These are phyloP conservation scores for Cyprinodon variegatus DNA, from an alignment of 2,113 vertebrate genomes.

Conservation along the genomic window DNA sequence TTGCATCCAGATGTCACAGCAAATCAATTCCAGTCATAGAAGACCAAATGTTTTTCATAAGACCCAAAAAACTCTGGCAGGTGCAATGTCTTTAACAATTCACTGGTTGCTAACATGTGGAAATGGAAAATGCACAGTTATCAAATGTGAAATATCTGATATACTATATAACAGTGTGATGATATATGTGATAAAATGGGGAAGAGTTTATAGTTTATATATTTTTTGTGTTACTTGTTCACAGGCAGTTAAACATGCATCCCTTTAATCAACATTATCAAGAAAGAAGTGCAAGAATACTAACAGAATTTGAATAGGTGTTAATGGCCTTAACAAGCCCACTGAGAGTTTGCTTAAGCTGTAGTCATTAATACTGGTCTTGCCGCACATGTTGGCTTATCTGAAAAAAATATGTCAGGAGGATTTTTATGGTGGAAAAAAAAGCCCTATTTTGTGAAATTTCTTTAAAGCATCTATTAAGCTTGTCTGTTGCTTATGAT, in stretches of 20 bases:
- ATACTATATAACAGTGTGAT: constrained; percentile 8
- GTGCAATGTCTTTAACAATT: constrained; percentile 64
- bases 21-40: constrained; percentile 81
- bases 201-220: neutral
- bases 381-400: constrained; percentile 1
- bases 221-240: neutral
- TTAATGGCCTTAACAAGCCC: neutral
- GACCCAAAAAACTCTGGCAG: constrained; percentile 59
- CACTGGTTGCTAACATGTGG: constrained; percentile 23
- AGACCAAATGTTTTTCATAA: constrained; percentile 80
- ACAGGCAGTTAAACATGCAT: neutral
- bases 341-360: neutral
- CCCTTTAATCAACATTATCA: neutral
- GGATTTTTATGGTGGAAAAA: neutral
- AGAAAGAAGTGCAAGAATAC: no score
- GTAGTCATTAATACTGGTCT: neutral
- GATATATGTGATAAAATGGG: neutral
- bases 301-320: neutral
- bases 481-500: neutral
- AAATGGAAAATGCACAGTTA: constrained; percentile 34
- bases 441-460: neutral
- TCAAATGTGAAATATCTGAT: constrained; percentile 20
- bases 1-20: constrained; percentile 83
- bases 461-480: neutral
- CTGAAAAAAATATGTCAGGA: neutral